Evolutionary conservation across 2,797 vertebrate species (phyloP).

Genomic region (Gymnothorax javanicus): DNA sequence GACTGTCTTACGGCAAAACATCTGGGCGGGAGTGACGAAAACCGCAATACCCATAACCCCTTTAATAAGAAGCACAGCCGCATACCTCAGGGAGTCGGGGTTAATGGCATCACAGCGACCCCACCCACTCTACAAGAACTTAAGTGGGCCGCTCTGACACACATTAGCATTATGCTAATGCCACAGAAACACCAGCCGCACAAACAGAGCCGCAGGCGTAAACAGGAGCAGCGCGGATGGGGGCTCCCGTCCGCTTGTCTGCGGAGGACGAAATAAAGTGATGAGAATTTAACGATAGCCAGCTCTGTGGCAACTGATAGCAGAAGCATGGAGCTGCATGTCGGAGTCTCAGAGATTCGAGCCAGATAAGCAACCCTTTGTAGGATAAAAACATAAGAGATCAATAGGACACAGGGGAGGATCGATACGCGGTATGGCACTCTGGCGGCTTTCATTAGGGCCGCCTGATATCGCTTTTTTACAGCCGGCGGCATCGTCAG

Average conservation of each 20-base stretch:
- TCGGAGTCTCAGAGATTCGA: conserved; percentile 55
- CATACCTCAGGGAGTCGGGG: neutral
- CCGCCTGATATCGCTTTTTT: conserved; percentile 13
- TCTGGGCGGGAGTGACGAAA: neutral
- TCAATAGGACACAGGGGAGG: conserved; percentile 65
- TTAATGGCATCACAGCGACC: neutral
- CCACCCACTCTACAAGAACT: neutral
- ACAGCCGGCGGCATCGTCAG: conserved; percentile 44
- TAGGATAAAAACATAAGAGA: conserved; percentile 62
- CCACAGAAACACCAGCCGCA: conserved; percentile 4
- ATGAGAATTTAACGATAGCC: conserved; percentile 44
- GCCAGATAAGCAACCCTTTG: conserved; percentile 60
- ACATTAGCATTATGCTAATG: conserved; percentile 9
- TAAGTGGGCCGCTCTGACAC: conserved; percentile 2
- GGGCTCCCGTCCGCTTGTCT: conserved; percentile 20
- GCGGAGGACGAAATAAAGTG: conserved; percentile 19
- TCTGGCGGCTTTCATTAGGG: neutral
- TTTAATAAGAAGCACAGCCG: neutral
- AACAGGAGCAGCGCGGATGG: conserved; percentile 6
- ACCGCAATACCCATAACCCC: neutral
- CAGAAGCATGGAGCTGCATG: conserved; percentile 23
- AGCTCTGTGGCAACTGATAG: conserved; percentile 42
- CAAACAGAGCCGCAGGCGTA: conserved; percentile 2
- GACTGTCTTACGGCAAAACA: neutral
- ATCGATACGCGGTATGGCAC: conserved; percentile 59